These are phyloP conservation scores for Diarsia dahlii DNA, from an alignment of 2,888 invertebrate species.

Conservation along the genomic window DNA sequence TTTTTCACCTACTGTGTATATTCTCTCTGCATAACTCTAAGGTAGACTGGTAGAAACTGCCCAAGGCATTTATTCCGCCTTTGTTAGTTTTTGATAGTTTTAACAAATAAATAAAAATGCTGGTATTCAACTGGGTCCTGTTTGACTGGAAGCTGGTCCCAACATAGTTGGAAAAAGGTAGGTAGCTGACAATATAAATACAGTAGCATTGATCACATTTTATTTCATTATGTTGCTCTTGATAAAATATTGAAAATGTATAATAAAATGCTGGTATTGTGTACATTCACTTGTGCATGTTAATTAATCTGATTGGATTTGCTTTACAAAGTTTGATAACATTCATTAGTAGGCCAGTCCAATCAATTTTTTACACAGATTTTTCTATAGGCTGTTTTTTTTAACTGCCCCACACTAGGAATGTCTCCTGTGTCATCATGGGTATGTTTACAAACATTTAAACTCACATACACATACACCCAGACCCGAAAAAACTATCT, in stretches of 20 bases:
- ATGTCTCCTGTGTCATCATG: too few species aligned
- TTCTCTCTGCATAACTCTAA: too few species aligned
- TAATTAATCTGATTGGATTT: slow-evolving; percentile 23
- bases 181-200: neutral
- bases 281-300: neutral
- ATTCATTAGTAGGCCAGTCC: neutral
- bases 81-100: too few species aligned
- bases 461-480: too few species aligned
- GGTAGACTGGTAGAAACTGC: too few species aligned
- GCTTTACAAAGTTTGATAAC: slow-evolving; percentile 9
- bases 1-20: too few species aligned
- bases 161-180: neutral
- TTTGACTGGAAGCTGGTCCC: neutral
- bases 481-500: too few species aligned
- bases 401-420: too few species aligned
- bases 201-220: neutral
- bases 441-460: too few species aligned
- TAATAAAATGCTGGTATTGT: neutral
- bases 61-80: too few species aligned
- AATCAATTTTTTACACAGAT: neutral
- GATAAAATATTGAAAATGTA: neutral
- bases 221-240: neutral
- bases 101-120: neutral
- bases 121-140: neutral
- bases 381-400: neutral